Evolutionary conservation across 2,113 vertebrate genomes (phyloP), one percentile per base, ranked within the genome.

Genomic region (Ranitomeya variabilis): DNA sequence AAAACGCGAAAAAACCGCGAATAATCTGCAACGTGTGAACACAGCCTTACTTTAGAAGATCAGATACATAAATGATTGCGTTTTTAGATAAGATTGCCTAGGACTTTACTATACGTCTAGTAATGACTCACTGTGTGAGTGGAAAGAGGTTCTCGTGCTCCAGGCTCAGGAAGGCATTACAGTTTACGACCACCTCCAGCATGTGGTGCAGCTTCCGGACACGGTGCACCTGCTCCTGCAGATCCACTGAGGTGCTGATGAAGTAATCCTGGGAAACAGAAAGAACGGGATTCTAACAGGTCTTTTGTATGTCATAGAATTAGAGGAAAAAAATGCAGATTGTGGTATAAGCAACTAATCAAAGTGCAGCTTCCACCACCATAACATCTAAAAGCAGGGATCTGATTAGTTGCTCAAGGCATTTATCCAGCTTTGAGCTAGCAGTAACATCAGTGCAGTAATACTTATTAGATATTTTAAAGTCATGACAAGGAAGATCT

Each of bases 191-290:
- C 66, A 98, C 95, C 93, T 99, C 98, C 92, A 99, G 94, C 92
- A 99, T 94, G 18, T 99, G 98, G 94, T 99, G 97, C 87, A 99
- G 95, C 93, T 99, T 99, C 57, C 94, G 95, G 76, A 98, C 91
- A 90, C 96, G 95, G 86, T 94, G 90, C 37, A 98, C 95, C 91
- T 99, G 97, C 71, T 99, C 97, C 89, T 97, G 97, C 13, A 96
- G 90, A 86, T 96, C 95, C 54, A 96, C 95, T 4, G 96, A 95
- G 0, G 96, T 93, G 91, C 94, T 96, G 91, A 96, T 92, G 91
- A 97, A 99, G 89, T 97, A 98, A 89, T 96, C 95, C 98, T 99
- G 88, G 4, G 64, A 86, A 19, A 45, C 37, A 23, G 62, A 79
- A 66, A 59, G 3, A n/a, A 89, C 2, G 55, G 19, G 14, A 81